A percentile compares a stretch with the other conserved stretches of the same genome.
Evolutionary conservation across 2,113 vertebrate genomes (phyloP).

Genomic region (Lepus americanus): DNA sequence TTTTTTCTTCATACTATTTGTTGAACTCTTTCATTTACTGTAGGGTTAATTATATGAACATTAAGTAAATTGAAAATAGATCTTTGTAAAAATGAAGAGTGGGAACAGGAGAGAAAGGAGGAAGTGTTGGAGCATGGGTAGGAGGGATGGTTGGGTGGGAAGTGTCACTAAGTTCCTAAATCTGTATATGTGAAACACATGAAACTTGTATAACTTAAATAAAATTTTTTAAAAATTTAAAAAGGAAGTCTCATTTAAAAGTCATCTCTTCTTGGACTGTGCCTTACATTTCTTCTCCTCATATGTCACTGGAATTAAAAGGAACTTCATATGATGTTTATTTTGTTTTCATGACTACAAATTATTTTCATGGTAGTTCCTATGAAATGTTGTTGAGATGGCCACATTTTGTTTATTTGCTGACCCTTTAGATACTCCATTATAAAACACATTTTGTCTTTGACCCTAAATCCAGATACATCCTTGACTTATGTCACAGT

Average conservation of each 20-base stretch:
- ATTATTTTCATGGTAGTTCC: background rate
- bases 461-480: background rate
- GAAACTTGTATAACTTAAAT: no score
- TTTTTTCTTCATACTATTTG: no score
- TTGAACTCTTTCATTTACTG: no score
- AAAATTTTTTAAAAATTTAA: no score
- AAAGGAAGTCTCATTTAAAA: background rate
- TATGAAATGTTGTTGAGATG: conserved; percentile 17
- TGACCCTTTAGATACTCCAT: background rate
- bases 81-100: no score
- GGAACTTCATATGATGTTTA: background rate
- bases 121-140: no score
- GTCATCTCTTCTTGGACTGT: background rate
- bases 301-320: background rate
- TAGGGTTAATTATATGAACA: no score
- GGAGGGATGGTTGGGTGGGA: no score
- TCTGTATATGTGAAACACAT: no score
- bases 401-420: background rate
- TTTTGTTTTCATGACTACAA: background rate
- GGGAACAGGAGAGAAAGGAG: no score
- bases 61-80: no score
- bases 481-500: conserved; percentile 22
- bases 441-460: background rate
- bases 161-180: no score
- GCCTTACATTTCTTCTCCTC: background rate